Conservation (phyloP, 2,113 vertebrate genomes). For the Syrrhaptes paradoxus region DNA sequence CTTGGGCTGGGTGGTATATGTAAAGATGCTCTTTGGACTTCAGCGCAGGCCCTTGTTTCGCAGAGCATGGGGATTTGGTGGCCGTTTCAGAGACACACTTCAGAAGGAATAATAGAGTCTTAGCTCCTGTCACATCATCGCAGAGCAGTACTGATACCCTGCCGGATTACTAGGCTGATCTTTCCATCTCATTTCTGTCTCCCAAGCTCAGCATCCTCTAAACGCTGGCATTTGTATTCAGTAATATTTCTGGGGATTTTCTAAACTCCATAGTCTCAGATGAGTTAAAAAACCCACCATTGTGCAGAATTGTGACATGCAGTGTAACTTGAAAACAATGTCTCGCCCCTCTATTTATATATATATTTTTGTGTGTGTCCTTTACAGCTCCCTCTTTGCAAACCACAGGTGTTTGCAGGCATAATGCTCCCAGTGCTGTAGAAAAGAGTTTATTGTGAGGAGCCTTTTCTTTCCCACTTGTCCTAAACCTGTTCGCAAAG, state of each 20-base stretch:
- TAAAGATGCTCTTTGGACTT: background rate
- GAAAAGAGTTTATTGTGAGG: slow-evolving; percentile 77
- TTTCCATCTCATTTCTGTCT: background rate
- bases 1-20: background rate
- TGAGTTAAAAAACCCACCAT: slow-evolving; percentile 42
- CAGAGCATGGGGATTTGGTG: background rate
- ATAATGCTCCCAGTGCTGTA: slow-evolving; percentile 69
- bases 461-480: slow-evolving; percentile 81
- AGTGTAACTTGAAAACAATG: slow-evolving; percentile 59
- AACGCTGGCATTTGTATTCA: slow-evolving; percentile 5
- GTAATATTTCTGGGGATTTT: slow-evolving; percentile 6
- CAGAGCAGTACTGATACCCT: background rate
- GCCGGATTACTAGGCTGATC: background rate
- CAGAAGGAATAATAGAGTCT: background rate
- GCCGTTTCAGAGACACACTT: background rate
- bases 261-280: background rate
- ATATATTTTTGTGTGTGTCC: slow-evolving; percentile 18
- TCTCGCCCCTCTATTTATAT: slow-evolving; percentile 50
- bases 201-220: background rate
- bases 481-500: slow-evolving; percentile 83
- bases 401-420: slow-evolving; percentile 88
- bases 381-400: slow-evolving; percentile 69
- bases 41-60: background rate
- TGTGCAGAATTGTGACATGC: slow-evolving; percentile 65
- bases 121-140: accelerated